Evolutionary conservation across 2,113 vertebrate species (phyloP), one percentile per base, ranked within the genome.

Genomic region (Syngnathus floridae): DNA sequence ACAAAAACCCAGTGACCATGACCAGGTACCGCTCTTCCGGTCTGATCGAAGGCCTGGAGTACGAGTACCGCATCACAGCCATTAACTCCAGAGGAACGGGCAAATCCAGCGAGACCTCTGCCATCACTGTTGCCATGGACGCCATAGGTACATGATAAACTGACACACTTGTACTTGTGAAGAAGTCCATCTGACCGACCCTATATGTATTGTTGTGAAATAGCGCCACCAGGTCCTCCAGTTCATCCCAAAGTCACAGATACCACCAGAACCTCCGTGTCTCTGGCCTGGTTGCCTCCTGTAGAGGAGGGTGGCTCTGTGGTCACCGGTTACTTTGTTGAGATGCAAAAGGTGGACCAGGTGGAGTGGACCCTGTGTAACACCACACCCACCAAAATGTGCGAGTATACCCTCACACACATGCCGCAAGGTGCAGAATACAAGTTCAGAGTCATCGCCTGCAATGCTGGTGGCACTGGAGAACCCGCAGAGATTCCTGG

Each of bases 341-440:
- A 99, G 89, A 98, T 99, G 97, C 97, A 99, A 83, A 98, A 98
- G 82, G 90, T 96, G 71, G 97, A 99, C 87, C 97, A 99, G 82
- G 87, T 93, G 81, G 97, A 99, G 92, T 99, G 97, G 97, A 99
- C 95, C 54, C 93, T 97, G 87, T 99, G 97, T 84, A 99, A 99
- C 75, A 99, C 97, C 49, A 99, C 96, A 0, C 93, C 95, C 45
- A 99, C 92, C 66, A 99, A 99, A 90, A 94, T 98, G 86, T 94
- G 94, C 78, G 97, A 99, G 86, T 99, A 99, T 67, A 99, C 93
- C 1, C 90, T 99, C 69, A 99, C 96, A 48, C 97, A 99, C 67
- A 93, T 99, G 81, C 97, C 97, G 64, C 97, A 99, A 84, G 95
- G 97, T 0, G 95, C 97, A 6, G 97, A 99, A 79, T 99, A 99